A percentile compares a stretch with the other conserved stretches of the same genome.
Evolutionary conservation across 2,113 vertebrate species (phyloP).

Genomic region (Dasyurus viverrinus): DNA sequence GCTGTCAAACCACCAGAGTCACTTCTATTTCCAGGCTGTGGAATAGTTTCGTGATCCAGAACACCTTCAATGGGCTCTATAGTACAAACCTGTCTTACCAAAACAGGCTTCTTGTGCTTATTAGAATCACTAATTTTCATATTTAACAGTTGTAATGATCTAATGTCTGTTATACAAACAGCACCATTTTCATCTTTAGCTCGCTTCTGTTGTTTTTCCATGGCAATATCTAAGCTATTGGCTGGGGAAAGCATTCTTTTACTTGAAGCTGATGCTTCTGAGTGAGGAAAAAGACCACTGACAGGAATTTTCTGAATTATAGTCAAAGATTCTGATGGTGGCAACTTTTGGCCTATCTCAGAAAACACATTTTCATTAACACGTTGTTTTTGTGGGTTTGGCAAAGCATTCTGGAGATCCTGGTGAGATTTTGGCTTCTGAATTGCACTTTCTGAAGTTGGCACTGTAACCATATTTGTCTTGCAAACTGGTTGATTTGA

Average conservation of each 20-base stretch:
- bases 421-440: conserved; percentile 83
- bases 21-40: conserved; percentile 78
- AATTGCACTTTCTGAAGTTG: conserved; percentile 81
- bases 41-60: conserved; percentile 85
- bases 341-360: conserved; percentile 78
- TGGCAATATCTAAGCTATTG: conserved; percentile 98
- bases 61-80: conserved; percentile 92
- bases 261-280: conserved; percentile 93
- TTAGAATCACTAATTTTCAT: conserved; percentile 86
- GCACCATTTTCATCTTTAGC: conserved; percentile 96
- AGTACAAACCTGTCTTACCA: conserved; percentile 95
- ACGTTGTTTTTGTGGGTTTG: conserved; percentile 76
- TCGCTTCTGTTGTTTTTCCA: conserved; percentile 98
- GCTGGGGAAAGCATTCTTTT: conserved; percentile 99
- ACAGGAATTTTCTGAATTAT: conserved; percentile 89
- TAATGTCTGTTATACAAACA: conserved; percentile 87
- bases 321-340: conserved; percentile 82
- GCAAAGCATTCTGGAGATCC: conserved; percentile 79
- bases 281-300: conserved; percentile 92
- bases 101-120: conserved; percentile 92
- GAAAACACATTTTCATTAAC: conserved; percentile 75
- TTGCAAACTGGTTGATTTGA: conserved; percentile 85
- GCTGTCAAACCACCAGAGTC: conserved; percentile 67
- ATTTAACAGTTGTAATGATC: conserved; percentile 84
- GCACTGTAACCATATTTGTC: conserved; percentile 74